Base-by-base conservation (phyloP, 2,113 vertebrate genomes). In the Lasiurus borealis region DNA sequence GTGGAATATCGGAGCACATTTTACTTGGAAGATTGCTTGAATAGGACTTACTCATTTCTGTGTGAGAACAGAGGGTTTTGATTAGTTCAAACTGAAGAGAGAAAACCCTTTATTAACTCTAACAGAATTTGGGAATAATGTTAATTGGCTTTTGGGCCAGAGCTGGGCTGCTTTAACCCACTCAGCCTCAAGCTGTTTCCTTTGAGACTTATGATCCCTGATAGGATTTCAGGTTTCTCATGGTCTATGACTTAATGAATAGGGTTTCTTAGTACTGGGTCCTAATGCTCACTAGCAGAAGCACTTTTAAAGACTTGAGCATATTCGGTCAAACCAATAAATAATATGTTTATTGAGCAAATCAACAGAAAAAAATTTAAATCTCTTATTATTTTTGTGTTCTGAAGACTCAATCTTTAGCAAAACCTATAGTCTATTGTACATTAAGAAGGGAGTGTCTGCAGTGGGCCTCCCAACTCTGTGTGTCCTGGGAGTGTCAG, bases 291-390 rank as follows among this genome's bases (percentile, higher is more conserved):
- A 86, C 34, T 15, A 62, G 46, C 27, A 73, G 90, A 82, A 69
- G 40, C 40, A 34, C 31, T 44, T 57, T 50, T 50, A 50, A 0
- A 40, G 18, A n/a, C 68, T 16, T 69, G 71, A 78, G 83, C n/a
- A 9, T 62, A 73, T 73, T 46, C 27, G 69, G 69, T 75, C 44
- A 59, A 82, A 34, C 31, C 68, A 92, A 82, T 31, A 91, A 52
- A 29, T 27, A 86, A 75, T 83, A 27, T 27, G 44, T 89, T 93
- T 46, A 62, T 64, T 82, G 62, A 77, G 95, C 29, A 85, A 40
- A 21, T 78, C 78, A 50, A 76, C 52, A 50, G 40, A n/a, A 85
- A 31, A 75, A 64, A 46, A 64, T 40, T 77, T 82, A 31, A 66
- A 19, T 93, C 13, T 85, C 21, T 88, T 44, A 8, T 57, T 69